Percentiles rank a stretch among this genome's conserved stretches.
phyloP scores from a whole-genome alignment of 2,888 invertebrate species.

The Hipparchia sbordonii region DNA sequence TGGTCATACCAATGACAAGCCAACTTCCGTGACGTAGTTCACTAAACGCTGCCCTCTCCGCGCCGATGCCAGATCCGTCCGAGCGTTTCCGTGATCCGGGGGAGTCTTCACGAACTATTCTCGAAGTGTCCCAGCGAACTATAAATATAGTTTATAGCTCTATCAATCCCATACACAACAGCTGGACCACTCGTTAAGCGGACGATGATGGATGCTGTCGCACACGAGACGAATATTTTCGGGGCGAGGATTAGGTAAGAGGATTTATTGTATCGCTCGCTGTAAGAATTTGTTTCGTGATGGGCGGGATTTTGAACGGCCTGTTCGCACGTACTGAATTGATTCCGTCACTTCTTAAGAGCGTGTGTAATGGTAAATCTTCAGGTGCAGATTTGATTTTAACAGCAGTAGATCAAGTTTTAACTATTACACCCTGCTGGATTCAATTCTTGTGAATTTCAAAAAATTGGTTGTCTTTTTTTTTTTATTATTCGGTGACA shows the following conservation, averaged over 20 bases:
- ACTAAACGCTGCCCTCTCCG: not conserved
- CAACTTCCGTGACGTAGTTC: not conserved
- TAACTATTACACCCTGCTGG: no score
- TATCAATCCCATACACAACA: slow-evolving; percentile 75
- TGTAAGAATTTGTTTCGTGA: slow-evolving; percentile 7
- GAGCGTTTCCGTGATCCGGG: slow-evolving; percentile 43
- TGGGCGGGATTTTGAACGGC: not conserved
- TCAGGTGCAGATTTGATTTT: no score
- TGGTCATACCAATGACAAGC: not conserved
- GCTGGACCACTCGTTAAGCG: slow-evolving; percentile 76
- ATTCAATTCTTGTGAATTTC: no score
- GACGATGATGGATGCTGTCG: slow-evolving; percentile 75
- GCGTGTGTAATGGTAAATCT: no score
- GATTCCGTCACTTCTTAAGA: no score
- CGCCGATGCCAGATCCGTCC: not conserved
- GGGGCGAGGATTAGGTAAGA: slow-evolving; percentile 43
- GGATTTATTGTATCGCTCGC: slow-evolving; percentile 31
- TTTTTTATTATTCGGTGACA: no score
- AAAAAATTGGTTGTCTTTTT: no score
- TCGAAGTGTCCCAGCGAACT: slow-evolving; percentile 60
- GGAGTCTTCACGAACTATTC: slow-evolving; percentile 66
- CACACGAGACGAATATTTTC: slow-evolving; percentile 52
- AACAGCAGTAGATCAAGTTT: no score
- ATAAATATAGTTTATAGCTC: slow-evolving; percentile 80
- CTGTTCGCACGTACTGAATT: not conserved